Percentiles rank a stretch among this genome's conserved stretches.
Evolutionary conservation across 2,113 vertebrate genomes (phyloP).

Genomic region (Eurypyga helias): DNA sequence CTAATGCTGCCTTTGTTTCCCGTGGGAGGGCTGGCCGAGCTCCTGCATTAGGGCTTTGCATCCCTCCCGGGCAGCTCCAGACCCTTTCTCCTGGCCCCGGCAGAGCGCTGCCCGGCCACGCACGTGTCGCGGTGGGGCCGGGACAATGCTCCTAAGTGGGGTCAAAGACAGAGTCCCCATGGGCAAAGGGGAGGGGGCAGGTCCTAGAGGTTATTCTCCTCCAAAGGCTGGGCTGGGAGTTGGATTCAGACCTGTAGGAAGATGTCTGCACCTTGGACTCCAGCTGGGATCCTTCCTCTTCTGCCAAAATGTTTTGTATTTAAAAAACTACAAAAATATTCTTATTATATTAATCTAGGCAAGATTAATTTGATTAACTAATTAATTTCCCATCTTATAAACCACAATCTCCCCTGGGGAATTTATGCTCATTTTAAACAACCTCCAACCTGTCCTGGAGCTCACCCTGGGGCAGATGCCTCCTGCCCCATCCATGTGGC

Average conservation of each 20-base stretch:
- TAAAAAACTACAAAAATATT: not conserved
- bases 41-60: slow-evolving; percentile 30
- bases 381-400: not conserved
- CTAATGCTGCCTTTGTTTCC: slow-evolving; percentile 58
- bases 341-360: not conserved
- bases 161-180: not conserved
- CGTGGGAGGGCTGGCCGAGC: not conserved
- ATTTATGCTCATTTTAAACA: not conserved
- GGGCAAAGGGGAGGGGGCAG: not conserved
- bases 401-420: not conserved
- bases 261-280: not conserved
- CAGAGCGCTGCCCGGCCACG: not conserved
- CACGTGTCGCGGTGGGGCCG: fast-evolving
- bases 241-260: not conserved
- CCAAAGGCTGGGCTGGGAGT: not conserved
- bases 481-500: not conserved
- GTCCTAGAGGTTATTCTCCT: not conserved
- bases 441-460: not conserved
- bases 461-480: not conserved
- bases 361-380: no score
- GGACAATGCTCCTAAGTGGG: not conserved
- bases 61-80: not conserved
- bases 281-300: not conserved
- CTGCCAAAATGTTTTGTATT: not conserved
- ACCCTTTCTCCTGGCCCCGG: not conserved